Percentiles rank a stretch among this genome's conserved stretches.
These are phyloP conservation scores for Tipula helvola DNA, from an alignment of 2,888 invertebrate genomes.

Conservation along the genomic window DNA sequence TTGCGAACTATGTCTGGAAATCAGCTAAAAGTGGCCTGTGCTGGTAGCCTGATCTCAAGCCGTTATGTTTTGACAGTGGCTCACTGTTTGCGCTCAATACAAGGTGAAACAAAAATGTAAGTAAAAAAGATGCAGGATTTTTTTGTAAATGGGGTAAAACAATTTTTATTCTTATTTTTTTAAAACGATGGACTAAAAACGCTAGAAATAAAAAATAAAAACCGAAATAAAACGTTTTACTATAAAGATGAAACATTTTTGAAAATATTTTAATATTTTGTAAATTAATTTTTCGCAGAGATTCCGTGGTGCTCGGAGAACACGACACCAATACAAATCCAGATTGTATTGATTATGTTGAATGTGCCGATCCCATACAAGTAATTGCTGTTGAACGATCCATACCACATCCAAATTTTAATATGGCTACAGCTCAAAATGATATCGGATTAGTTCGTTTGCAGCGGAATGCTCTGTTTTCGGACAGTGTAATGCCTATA, in stretches of 20 bases:
- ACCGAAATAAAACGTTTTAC: too few species aligned
- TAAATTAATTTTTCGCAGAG: slow-evolving; percentile 6
- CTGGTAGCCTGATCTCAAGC: slow-evolving; percentile 26
- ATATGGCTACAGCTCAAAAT: slow-evolving; percentile 29
- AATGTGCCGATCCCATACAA: slow-evolving; percentile 33
- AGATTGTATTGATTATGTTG: slow-evolving; percentile 18
- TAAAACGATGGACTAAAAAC: too few species aligned
- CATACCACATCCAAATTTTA: slow-evolving; percentile 42
- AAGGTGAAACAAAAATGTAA: background rate
- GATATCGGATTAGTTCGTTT: slow-evolving; percentile 47
- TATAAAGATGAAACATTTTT: too few species aligned
- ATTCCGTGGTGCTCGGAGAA: slow-evolving; percentile 23
- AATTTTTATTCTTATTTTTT: background rate
- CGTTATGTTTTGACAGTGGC: slow-evolving; percentile 29
- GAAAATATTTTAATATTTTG: background rate
- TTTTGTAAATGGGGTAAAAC: too few species aligned
- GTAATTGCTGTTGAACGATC: slow-evolving; percentile 27
- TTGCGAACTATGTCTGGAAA: slow-evolving; percentile 31
- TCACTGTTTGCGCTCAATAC: slow-evolving; percentile 22
- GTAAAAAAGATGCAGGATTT: background rate
- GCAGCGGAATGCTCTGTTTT: slow-evolving; percentile 20
- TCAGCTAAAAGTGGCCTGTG: slow-evolving; percentile 27
- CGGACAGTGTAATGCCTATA: slow-evolving; percentile 38
- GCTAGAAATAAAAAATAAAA: too few species aligned
- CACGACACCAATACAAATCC: slow-evolving; percentile 19